A percentile compares a stretch with the other conserved stretches of the same genome.
Conservation (phyloP, 2,888 invertebrate species). For the Torymus tubicola region DNA sequence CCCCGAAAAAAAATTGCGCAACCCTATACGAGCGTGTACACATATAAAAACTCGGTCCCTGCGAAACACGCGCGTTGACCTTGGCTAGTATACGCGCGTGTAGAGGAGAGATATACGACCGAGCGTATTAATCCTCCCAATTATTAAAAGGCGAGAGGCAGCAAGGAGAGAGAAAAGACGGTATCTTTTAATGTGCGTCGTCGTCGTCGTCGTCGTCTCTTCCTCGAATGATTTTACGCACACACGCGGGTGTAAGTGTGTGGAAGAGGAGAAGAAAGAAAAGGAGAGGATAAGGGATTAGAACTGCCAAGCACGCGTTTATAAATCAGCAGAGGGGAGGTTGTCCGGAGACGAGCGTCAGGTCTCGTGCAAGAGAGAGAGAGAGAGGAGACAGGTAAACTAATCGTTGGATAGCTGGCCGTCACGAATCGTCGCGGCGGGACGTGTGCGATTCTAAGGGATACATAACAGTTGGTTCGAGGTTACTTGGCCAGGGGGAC, state of each 20-base stretch:
- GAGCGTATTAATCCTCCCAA: conserved; percentile 52
- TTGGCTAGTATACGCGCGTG: background rate
- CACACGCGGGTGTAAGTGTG: background rate
- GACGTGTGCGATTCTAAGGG: too few species aligned
- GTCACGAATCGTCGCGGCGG: conserved; percentile 13
- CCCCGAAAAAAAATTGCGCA: conserved; percentile 17
- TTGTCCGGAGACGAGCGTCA: background rate
- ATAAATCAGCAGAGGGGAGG: conserved; percentile 40
- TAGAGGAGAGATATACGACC: conserved; percentile 17
- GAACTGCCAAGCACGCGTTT: background rate
- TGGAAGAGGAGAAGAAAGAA: background rate
- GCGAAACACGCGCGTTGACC: conserved; percentile 19
- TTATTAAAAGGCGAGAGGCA: conserved; percentile 44
- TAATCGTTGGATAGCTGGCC: conserved; percentile 56
- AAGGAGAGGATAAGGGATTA: conserved; percentile 30
- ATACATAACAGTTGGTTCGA: too few species aligned
- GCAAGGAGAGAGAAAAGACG: background rate
- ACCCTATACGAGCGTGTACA: too few species aligned
- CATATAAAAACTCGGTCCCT: conserved; percentile 30
- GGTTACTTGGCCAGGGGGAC: too few species aligned
- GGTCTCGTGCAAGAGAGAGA: background rate
- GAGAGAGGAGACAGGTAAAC: conserved; percentile 61
- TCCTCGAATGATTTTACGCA: conserved; percentile 32
- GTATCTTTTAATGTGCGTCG: conserved; percentile 2
- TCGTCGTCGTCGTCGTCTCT: background rate